Evolutionary conservation across 1,140 invertebrate species (phyloP), one percentile per base, ranked within the genome.

Genomic region (Drosophila baimaii): DNA sequence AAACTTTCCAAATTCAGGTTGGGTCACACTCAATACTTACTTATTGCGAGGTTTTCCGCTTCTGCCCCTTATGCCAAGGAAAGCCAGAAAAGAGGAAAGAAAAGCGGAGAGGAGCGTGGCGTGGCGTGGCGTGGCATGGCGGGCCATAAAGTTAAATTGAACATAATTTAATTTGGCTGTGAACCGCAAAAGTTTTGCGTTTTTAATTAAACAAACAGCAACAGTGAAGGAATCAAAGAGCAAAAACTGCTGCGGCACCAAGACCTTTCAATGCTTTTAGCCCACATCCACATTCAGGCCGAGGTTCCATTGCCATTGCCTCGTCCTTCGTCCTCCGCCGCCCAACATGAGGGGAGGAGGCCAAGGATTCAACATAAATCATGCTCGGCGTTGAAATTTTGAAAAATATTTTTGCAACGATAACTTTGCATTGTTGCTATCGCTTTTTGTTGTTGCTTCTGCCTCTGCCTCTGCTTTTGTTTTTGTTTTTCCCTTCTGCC

Each of bases 341-440:
- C 1, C 21, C 21, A 13, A n/a, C n/a, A n/a, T n/a, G n/a, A n/a
- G 21, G 25, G 29, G 47, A 51, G 47, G 47, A 71, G 68, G 68
- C 68, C 69, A 75, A 75, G 72, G 71, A 62, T 44, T 69, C 65
- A 56, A 69, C 74, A 77, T 86, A 86, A 86, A 86, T 86, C 83
- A 86, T 82, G 72, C 73, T 57, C 69, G 65, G 77, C 73, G 79
- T 59, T 77, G 81, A 79, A 88, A 82, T 83, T 88, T 86, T 68
- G 44, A 88, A 86, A 86, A 83, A 70, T 79, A 82, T 82, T 86
- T 88, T 86, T 79, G 65, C 75, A 69, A 75, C 83, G 70, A 88
- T 86, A 79, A 88, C 71, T 86, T 88, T 72, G 52, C 64, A 77
- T 84, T 73, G 65, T 79, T 83, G 49, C 55, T 73, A 70, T 73